Evolutionary conservation across 2,888 invertebrate genomes (phyloP).

Genomic region (Sphaerophoria rueppellii): DNA sequence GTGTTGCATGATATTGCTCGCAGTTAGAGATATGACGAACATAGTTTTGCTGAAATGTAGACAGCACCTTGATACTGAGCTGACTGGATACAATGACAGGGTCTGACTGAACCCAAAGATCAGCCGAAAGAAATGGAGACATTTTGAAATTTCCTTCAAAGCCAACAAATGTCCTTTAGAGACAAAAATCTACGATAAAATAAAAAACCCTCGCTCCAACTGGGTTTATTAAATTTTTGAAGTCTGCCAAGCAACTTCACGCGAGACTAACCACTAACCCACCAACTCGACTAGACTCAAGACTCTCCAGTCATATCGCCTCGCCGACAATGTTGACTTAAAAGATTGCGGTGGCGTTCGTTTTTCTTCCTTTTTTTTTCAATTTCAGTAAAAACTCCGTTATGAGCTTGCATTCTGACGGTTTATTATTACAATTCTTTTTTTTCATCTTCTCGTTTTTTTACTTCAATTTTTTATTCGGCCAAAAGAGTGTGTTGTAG

Average conservation of each 20-base stretch:
- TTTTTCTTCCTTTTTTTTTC: conserved; percentile 8
- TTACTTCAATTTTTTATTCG: not conserved
- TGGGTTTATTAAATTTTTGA: conserved; percentile 49
- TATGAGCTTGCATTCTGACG: conserved; percentile 33
- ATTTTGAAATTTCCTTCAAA: not conserved
- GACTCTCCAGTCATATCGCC: not conserved
- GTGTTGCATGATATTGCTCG: not conserved
- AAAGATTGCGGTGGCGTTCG: conserved; percentile 23
- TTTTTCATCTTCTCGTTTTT: not conserved
- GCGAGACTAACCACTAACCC: not conserved
- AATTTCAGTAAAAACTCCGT: conserved; percentile 33
- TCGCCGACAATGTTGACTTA: conserved; percentile 21
- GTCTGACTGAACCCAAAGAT: too few species aligned
- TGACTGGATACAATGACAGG: too few species aligned
- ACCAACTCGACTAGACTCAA: not conserved
- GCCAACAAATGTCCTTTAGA: not conserved
- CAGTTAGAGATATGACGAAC: too few species aligned
- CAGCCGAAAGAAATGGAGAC: not conserved
- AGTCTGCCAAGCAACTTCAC: not conserved
- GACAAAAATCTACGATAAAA: not conserved
- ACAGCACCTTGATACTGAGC: too few species aligned
- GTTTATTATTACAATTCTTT: not conserved
- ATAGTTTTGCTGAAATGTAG: too few species aligned
- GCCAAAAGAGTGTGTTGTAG: not conserved
- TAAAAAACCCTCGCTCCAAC: conserved; percentile 1